Percentiles rank a stretch among this genome's conserved stretches.
Evolutionary conservation across 2,797 vertebrate species (phyloP).

Genomic region (Heteromormyrus szaboi): DNA sequence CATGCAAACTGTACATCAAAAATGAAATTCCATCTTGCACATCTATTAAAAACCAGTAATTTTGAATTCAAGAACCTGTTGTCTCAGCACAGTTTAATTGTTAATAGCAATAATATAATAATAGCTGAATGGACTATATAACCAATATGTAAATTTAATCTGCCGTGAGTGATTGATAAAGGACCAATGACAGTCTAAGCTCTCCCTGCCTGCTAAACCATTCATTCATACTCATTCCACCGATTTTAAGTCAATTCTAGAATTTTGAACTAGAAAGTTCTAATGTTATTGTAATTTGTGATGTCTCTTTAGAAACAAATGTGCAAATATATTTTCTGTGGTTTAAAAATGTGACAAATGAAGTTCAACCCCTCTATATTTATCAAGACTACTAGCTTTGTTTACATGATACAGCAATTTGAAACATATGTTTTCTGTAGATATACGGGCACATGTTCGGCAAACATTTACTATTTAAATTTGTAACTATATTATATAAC

Average conservation of each 20-base stretch:
- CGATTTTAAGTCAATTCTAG: not conserved
- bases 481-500: not conserved
- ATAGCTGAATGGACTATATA: not conserved
- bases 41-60: not conserved
- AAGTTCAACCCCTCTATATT: not conserved
- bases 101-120: not conserved
- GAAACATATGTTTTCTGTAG: not conserved
- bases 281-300: not conserved
- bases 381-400: not conserved
- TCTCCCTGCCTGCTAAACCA: not conserved
- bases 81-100: not conserved
- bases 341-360: not conserved
- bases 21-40: not conserved
- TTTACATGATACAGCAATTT: not conserved
- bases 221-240: not conserved
- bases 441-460: not conserved
- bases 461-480: not conserved
- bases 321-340: not conserved
- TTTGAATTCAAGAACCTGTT: too few relatives aligned
- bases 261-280: not conserved
- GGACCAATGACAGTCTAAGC: not conserved
- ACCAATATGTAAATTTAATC: not conserved
- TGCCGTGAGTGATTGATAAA: not conserved
- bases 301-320: not conserved
- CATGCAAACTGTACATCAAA: not conserved